Evolutionary conservation across 2,113 vertebrate genomes (phyloP), one percentile per base, ranked within the genome.

Genomic region (Speoplatyrhinus poulsoni): DNA sequence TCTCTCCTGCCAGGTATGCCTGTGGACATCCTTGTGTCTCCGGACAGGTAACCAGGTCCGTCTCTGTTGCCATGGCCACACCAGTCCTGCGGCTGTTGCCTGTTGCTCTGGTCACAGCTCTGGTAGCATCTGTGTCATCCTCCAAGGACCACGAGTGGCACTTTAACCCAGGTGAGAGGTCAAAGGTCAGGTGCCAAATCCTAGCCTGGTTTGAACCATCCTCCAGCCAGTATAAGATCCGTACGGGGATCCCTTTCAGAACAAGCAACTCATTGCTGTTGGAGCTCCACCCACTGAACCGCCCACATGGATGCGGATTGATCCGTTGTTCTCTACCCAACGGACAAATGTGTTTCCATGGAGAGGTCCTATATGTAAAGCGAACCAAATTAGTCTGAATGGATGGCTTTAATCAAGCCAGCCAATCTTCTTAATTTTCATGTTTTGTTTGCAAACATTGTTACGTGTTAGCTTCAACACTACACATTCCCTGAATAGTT

Each of bases 41-140:
- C 89, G 75, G 87, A 91, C 91, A 91, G 90, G 90, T 93, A 94
- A 93, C 90, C 77, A 77, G 86, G 85, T 83, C 89, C 70, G 80
- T 80, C 74, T 82, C 71, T 81, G 90, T 82, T 77, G 88, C 83
- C 87, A 93, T 93, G 93, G 87, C 81, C 73, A 84, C 59, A 62
- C 84, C 69, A 70, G 76, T 78, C 64, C 77, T 77, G 79, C 65
- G 56, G 60, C 70, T 86, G 73, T 82, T 89, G 65, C 72, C 74
- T 53, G 73, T 82, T 62, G 9, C 85, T n/a, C 61, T 90, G 59
- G 46, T 85, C 64, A 56, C 76, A 3, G 72, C 82, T 61, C 61
- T 90, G 57, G 62, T 78, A 60, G 76, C 55, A 4, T 74, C 83
- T 75, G 76, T 69, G 69, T 82, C 72, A 1, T 80, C 80, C 15